Percentiles rank a stretch among this genome's conserved stretches.
These are phyloP conservation scores for Pangasius djambal DNA, from an alignment of 2,797 vertebrate genomes.

Conservation along the genomic window DNA sequence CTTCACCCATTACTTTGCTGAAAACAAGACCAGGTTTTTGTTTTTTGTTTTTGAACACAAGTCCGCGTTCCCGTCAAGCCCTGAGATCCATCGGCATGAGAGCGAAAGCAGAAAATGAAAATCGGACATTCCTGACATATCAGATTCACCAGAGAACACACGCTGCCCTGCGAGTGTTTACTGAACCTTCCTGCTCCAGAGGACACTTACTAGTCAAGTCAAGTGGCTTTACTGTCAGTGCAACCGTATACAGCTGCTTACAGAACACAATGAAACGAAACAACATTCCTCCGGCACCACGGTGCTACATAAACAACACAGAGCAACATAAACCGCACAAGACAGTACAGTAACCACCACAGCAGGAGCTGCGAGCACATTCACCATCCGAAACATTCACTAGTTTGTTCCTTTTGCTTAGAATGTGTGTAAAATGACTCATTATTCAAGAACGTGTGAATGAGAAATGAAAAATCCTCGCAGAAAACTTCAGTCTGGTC, in stretches of 20 bases:
- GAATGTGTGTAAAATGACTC: background rate
- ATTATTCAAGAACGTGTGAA: background rate
- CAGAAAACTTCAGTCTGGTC: too few species aligned
- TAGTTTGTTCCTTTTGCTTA: background rate
- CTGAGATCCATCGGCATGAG: background rate
- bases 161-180: background rate
- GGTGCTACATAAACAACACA: too few species aligned
- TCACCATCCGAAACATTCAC: background rate
- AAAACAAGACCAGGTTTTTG: background rate
- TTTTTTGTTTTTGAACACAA: background rate
- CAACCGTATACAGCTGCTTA: too few species aligned
- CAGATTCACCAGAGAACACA: background rate
- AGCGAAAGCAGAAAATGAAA: background rate
- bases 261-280: too few species aligned
- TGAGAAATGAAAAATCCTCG: background rate
- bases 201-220: background rate
- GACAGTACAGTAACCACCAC: too few species aligned
- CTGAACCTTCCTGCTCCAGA: background rate
- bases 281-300: too few species aligned
- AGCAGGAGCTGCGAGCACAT: background rate
- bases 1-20: too few species aligned
- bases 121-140: background rate
- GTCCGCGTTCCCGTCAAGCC: background rate
- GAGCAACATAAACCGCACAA: too few species aligned
- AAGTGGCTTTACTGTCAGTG: too few species aligned